A percentile compares a stretch with the other conserved stretches of the same genome.
These are phyloP conservation scores for Trachythela sp. DNA, from an alignment of 64 coral and sea anemone genomes.

Conservation along the genomic window DNA sequence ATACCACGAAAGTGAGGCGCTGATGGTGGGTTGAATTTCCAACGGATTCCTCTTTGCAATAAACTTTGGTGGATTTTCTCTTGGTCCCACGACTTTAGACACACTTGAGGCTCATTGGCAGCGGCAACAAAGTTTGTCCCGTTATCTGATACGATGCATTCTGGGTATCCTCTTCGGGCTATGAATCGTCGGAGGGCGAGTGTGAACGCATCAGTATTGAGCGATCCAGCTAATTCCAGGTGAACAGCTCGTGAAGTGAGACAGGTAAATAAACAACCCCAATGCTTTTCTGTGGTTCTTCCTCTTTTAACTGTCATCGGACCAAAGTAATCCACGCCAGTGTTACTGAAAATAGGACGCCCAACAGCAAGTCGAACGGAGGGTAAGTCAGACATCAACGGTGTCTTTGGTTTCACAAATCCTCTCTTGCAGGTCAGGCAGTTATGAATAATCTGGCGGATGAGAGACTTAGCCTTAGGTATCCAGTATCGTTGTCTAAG, in stretches of 20 bases:
- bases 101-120: conserved; percentile 4
- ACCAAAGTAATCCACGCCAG: conserved; percentile 28
- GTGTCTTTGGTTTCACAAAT: conserved; percentile 19
- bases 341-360: not conserved
- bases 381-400: conserved; percentile 31
- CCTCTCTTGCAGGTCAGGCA: conserved; percentile 17
- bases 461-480: not conserved
- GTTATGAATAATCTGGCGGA: not conserved
- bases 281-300: conserved; percentile 26
- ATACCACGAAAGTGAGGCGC: conserved; percentile 36
- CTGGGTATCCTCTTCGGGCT: not conserved
- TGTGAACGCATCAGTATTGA: conserved; percentile 30
- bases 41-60: not conserved
- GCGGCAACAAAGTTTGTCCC: conserved; percentile 45
- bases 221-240: conserved; percentile 10
- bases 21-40: conserved; percentile 24
- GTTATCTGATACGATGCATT: not conserved
- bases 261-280: conserved; percentile 25
- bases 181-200: conserved; percentile 18
- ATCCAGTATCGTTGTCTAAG: conserved; percentile 39
- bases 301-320: conserved; percentile 13
- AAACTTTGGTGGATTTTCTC: not conserved
- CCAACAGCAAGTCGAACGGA: not conserved
- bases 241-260: conserved; percentile 26
- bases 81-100: conserved; percentile 8